These are phyloP conservation scores for Cydia pomonella DNA, from an alignment of 1,140 invertebrate genomes.

Conservation along the genomic window DNA sequence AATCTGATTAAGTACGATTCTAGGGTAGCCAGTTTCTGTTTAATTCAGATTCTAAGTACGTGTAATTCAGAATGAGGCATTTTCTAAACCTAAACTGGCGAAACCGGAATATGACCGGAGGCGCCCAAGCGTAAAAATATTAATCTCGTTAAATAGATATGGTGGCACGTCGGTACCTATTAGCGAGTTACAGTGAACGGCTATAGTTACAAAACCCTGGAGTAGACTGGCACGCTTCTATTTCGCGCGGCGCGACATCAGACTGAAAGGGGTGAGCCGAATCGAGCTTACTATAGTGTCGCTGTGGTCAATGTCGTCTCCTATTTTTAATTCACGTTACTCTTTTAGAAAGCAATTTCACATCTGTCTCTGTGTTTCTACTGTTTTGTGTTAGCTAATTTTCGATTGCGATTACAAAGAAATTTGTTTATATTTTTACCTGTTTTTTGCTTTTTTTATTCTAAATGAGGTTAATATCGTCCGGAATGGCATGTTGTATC, in stretches of 20 bases:
- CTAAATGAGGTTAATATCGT: slow-evolving; percentile 41
- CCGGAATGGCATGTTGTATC: slow-evolving; percentile 68
- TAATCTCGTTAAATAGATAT: too few relatives aligned
- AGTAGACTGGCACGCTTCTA: neutral
- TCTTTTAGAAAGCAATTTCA: slow-evolving; percentile 52
- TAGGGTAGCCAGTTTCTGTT: too few relatives aligned
- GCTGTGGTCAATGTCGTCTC: slow-evolving; percentile 53
- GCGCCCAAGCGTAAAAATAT: too few relatives aligned
- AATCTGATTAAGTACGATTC: too few relatives aligned
- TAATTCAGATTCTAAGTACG: too few relatives aligned
- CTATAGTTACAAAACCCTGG: neutral
- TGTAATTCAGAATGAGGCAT: too few relatives aligned
- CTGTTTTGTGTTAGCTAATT: slow-evolving; percentile 44
- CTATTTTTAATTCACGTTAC: slow-evolving; percentile 54
- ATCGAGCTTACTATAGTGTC: slow-evolving; percentile 38
- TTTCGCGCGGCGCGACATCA: neutral
- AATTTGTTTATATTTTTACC: neutral
- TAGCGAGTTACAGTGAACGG: neutral
- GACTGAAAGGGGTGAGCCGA: neutral
- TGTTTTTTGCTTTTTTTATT: slow-evolving; percentile 39
- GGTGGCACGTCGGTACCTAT: too few relatives aligned
- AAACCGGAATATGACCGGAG: too few relatives aligned
- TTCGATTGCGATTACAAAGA: slow-evolving; percentile 8
- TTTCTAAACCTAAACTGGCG: too few relatives aligned
- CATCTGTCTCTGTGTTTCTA: slow-evolving; percentile 59